Base-by-base conservation (phyloP, 2,113 vertebrate genomes). In the Oenanthe melanoleuca region DNA sequence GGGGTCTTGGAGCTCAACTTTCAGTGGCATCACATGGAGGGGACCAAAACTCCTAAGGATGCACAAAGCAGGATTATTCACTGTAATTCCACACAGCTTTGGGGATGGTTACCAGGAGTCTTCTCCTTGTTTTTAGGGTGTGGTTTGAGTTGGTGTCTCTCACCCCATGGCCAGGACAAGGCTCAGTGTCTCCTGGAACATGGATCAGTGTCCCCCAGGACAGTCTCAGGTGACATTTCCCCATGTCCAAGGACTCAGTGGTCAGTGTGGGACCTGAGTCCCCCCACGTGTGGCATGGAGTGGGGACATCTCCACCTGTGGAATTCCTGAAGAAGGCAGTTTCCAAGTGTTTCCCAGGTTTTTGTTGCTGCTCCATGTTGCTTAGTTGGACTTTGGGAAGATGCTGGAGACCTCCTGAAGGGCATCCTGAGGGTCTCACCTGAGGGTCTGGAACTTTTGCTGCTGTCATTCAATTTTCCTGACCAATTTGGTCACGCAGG, bases 41-140 rank as follows among this genome's bases (percentile, higher is more conserved):
- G 8, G 18, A 63, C 34, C 49, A 24, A 19, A 49, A 24, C 49
- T 69, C 22, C 0, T 0, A 29, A 83, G 63, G 40, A 42, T n/a
- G 25, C 71, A 33, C 64, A 56, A 5, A 55, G 63, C 63, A 14
- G 63, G 47, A n/a, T 71, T 37, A 5, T 6, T 22, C 64, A 17
- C 15, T 18, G 14, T 8, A 22, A 1, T 45, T 38, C 26, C 24
- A n/a, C 2, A 0, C 0, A 14, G 56, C 17, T 59, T 45, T 28
- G 19, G 57, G 42, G 52, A 16, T 13, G 19, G 6, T 18, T 29
- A 12, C 59, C 23, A 5, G 23, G 56, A 57, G 12, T 7, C 12
- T 77, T 37, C 29, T 55, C 38, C 45, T 29, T 42, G 24, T 2
- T 26, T 37, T 56, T 45, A 22, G 75, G 9, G 2, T 37, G 37